A percentile compares a stretch with the other conserved stretches of the same genome.
Conservation (phyloP, 2,888 invertebrate genomes). For the Calameuta filiformis region DNA sequence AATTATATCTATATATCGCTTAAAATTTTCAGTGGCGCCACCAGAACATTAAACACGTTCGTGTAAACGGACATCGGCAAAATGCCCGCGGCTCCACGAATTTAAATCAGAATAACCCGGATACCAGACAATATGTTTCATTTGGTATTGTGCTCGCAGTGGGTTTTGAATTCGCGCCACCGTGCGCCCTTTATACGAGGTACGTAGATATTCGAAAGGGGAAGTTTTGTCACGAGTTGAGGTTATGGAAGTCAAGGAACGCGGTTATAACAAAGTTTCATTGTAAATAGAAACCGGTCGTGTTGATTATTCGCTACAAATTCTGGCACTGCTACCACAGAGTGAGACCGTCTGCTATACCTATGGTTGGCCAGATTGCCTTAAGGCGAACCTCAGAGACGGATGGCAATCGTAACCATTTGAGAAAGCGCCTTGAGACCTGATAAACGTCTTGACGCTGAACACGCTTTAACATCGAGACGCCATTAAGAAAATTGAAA, state of each 20-base stretch:
- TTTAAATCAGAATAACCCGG: slow-evolving; percentile 61
- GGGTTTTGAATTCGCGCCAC: slow-evolving; percentile 40
- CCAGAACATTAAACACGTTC: slow-evolving; percentile 34
- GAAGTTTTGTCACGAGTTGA: background rate
- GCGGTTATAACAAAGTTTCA: background rate
- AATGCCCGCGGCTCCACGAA: slow-evolving; percentile 38
- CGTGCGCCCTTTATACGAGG: slow-evolving; percentile 7
- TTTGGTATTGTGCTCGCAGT: slow-evolving; percentile 49
- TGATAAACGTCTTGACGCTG: background rate
- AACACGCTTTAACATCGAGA: background rate
- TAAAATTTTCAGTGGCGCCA: slow-evolving; percentile 22
- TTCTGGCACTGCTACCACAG: background rate
- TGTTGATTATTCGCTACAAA: background rate
- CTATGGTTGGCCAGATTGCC: background rate
- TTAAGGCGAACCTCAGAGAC: background rate
- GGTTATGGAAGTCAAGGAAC: background rate
- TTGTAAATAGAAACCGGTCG: background rate
- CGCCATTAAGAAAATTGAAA: background rate
- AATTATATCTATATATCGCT: background rate
- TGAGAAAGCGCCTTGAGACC: background rate
- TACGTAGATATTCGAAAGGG: background rate
- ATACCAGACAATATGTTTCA: slow-evolving; percentile 52
- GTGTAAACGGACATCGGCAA: slow-evolving; percentile 29
- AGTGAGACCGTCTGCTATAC: background rate
- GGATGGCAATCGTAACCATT: background rate